Conservation (phyloP, 1,140 invertebrate genomes). For the Nephotettix cincticeps region DNA sequence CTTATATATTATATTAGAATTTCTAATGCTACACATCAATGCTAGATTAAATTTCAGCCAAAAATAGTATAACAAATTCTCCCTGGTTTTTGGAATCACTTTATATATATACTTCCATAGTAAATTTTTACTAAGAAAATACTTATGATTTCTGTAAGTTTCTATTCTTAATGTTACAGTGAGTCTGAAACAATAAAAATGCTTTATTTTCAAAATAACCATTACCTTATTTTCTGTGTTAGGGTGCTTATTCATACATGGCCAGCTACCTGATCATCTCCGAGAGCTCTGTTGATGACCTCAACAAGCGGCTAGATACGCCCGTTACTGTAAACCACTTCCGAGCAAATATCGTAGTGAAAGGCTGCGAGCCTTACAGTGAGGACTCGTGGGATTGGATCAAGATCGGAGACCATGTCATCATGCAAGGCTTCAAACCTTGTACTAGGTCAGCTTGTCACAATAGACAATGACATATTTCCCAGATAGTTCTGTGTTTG, state of each 20-base stretch:
- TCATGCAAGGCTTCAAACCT: constrained; percentile 63
- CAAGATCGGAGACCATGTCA: constrained; percentile 59
- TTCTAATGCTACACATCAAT: no score
- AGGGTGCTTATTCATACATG: constrained; percentile 60
- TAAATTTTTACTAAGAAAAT: background rate
- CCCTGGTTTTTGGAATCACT: no score
- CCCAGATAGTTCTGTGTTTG: no score
- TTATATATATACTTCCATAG: background rate
- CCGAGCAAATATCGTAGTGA: constrained; percentile 66
- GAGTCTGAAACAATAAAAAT: background rate
- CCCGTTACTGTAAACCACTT: constrained; percentile 58
- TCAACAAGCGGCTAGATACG: constrained; percentile 54
- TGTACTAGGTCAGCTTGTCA: constrained; percentile 60
- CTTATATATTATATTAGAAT: no score
- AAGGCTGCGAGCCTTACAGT: constrained; percentile 58
- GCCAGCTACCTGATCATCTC: constrained; percentile 61
- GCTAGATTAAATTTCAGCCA: no score
- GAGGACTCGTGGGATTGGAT: constrained; percentile 70
- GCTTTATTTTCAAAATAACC: constrained; percentile 43
- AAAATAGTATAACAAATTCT: no score
- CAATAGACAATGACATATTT: no score
- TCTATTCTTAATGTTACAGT: background rate
- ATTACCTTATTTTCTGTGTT: no score
- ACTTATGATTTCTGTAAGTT: background rate
- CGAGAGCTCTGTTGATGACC: constrained; percentile 59